Base-by-base conservation (phyloP, 2,888 invertebrate genomes). In the Caenorhabditis becei region DNA sequence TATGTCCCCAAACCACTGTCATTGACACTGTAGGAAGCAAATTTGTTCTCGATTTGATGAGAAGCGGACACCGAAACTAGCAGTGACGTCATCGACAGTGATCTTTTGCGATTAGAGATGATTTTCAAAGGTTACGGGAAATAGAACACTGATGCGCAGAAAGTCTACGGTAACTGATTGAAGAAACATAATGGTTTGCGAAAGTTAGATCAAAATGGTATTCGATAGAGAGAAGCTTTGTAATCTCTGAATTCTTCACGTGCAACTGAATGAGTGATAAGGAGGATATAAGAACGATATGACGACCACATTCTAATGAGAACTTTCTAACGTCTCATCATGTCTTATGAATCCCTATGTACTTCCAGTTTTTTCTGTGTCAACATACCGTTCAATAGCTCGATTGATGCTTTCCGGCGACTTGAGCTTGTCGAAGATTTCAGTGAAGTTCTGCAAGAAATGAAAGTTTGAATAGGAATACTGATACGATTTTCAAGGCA, bases 11-110 rank as follows among this genome's bases (percentile, higher is more conserved):
- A 74, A 66, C 59, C 72, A 72, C 63, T 71, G 71, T 71, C 71
- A 63, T 71, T 71, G 70, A 71, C 70, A 71, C 51, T 71, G 32
- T 71, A 51, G 70, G 70, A 71, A 71, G 70, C 70, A 53, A 71
- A 62, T 62, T 62, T 63, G 71, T 72, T 66, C 74, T 59, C 65
- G 58, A 66, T 66, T 65, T 66, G 74, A 65, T 74, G 74, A 66
- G 75, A 75, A 75, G 75, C 66, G 59, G 59, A 59, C 65, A 74
- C 49, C 59, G 47, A 65, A 65, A 74, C 58, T 65, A 66, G 51
- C 66, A 20, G 16, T 54, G 66, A 75, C 75, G 75, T 75, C 66
- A 61, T 47, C 53, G 47, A 75, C 18, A 75, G 44, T 61, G 75
- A 75, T 75, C 66, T 75, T 75, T 66, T 53, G 75, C 23, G 58